Conservation (phyloP, 1,140 invertebrate genomes). For the Oedothorax gibbosus region DNA sequence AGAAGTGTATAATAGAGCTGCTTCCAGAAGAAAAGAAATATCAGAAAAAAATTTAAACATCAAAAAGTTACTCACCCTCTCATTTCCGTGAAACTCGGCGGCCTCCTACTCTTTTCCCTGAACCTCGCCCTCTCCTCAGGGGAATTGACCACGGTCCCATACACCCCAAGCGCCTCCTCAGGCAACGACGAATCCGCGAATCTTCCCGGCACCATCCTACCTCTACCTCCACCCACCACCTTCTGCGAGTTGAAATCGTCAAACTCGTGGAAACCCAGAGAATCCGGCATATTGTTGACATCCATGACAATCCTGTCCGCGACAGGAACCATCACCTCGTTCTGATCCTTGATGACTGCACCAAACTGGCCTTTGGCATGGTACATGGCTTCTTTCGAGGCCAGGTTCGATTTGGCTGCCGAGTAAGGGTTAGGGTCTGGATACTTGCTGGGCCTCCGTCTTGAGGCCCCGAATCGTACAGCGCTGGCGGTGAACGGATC, state of each 20-base stretch:
- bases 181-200: constrained; percentile 50
- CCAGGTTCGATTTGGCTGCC: constrained; percentile 49
- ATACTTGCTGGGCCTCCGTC: constrained; percentile 39
- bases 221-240: background rate
- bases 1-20: too few species aligned
- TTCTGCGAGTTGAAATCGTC: constrained; percentile 12
- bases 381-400: constrained; percentile 32
- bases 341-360: constrained; percentile 14
- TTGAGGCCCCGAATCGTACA: constrained; percentile 8
- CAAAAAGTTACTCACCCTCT: background rate
- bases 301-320: constrained; percentile 8
- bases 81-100: constrained; percentile 24
- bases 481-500: constrained; percentile 44
- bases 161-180: constrained; percentile 55
- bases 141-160: constrained; percentile 61
- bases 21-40: too few species aligned
- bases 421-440: constrained; percentile 50
- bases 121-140: constrained; percentile 61
- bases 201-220: constrained; percentile 11
- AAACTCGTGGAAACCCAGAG: constrained; percentile 45
- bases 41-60: too few species aligned
- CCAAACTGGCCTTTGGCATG: constrained; percentile 44
- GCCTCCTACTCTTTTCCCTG: constrained; percentile 43
- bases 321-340: background rate
- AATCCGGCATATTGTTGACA: background rate